These are phyloP conservation scores for Gastrophysa polygoni DNA, from an alignment of 2,888 invertebrate genomes.

Conservation along the genomic window DNA sequence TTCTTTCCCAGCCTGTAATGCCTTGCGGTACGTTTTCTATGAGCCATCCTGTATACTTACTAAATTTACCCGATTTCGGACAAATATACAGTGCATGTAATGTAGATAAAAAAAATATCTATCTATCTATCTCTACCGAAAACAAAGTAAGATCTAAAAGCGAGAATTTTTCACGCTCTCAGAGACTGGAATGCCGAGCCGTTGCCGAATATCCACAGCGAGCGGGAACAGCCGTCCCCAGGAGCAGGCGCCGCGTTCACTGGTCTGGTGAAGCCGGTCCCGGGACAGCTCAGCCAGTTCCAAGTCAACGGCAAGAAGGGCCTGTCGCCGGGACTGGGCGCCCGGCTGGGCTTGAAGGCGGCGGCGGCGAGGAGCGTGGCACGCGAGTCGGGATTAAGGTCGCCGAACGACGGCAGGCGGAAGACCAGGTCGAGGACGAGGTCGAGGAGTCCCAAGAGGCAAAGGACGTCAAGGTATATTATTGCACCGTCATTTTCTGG, in stretches of 20 bases:
- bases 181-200: conserved; percentile 95
- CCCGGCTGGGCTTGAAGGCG: conserved; percentile 64
- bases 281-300: conserved; percentile 64
- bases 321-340: conserved; percentile 60
- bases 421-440: conserved; percentile 34
- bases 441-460: conserved; percentile 49
- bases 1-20: no score
- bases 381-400: conserved; percentile 53
- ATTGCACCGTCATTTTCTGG: conserved; percentile 12
- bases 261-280: conserved; percentile 55
- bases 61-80: no score
- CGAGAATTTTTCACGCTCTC: no score
- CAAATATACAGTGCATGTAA: no score
- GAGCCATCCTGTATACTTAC: no score
- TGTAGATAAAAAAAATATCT: no score
- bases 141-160: no score
- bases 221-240: conserved; percentile 62
- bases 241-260: conserved; percentile 57
- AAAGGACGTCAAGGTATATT: conserved; percentile 52
- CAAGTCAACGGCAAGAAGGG: conserved; percentile 60
- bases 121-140: no score
- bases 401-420: conserved; percentile 39
- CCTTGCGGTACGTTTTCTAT: no score
- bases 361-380: conserved; percentile 26
- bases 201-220: conserved; percentile 85